Percentiles rank a stretch among this genome's conserved stretches.
phyloP scores from a whole-genome alignment of 2,888 invertebrate genomes.

The Tricholauxania praeusta region DNA sequence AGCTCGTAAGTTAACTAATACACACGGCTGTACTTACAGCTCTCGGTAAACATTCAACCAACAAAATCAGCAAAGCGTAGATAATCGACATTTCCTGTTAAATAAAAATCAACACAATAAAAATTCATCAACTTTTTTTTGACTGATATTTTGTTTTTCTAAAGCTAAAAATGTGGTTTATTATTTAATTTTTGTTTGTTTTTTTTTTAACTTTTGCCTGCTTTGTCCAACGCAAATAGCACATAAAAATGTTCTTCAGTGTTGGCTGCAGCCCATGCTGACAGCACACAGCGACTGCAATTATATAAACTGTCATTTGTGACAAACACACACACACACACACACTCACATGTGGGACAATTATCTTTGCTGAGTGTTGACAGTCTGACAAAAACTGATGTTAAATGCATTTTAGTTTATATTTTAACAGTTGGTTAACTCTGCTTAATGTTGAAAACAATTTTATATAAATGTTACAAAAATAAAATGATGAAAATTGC shows the following conservation, averaged over 20 bases:
- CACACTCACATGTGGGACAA: not conserved
- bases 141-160: not conserved
- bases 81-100: conserved; percentile 16
- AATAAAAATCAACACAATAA: not conserved
- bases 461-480: conserved; percentile 34
- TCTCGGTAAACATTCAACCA: not conserved
- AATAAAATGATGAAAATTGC: not conserved
- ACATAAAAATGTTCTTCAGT: conserved; percentile 12
- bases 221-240: conserved; percentile 14
- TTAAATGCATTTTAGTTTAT: conserved; percentile 64
- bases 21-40: too few relatives aligned
- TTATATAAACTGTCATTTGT: conserved; percentile 11
- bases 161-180: too few relatives aligned
- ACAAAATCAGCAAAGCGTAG: conserved; percentile 24
- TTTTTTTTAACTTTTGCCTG: conserved; percentile 6
- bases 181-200: not conserved
- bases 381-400: conserved; percentile 52
- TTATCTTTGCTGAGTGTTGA: conserved; percentile 49
- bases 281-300: not conserved
- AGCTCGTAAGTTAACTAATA: too few relatives aligned
- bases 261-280: not conserved
- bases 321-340: not conserved
- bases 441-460: conserved; percentile 61
- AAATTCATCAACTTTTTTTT: conserved; percentile 15
- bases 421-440: conserved; percentile 65